These are phyloP conservation scores for Oreochromis tanganicae DNA, from an alignment of 2,113 vertebrate species.

Conservation along the genomic window DNA sequence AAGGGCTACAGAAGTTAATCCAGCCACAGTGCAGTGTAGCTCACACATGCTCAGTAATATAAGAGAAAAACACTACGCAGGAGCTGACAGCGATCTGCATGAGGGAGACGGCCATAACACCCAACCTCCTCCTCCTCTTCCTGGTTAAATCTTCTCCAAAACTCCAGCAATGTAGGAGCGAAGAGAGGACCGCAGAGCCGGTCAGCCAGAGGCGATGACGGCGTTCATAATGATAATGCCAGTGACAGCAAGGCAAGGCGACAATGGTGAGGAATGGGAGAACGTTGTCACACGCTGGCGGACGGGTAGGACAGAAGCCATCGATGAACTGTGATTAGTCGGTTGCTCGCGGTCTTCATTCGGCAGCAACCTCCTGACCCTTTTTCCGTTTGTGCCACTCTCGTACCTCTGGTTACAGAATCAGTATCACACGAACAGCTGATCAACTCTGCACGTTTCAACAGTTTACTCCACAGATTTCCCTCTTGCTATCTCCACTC, in stretches of 20 bases:
- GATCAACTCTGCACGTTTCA: not conserved
- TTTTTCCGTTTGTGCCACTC: not conserved
- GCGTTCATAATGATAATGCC: slow-evolving; percentile 19
- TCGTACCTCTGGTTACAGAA: slow-evolving; percentile 2
- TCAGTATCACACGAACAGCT: slow-evolving; percentile 17
- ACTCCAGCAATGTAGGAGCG: slow-evolving; percentile 33
- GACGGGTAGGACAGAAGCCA: not conserved
- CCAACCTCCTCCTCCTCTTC: not conserved
- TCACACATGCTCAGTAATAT: slow-evolving; percentile 21
- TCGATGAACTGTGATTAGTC: not conserved
- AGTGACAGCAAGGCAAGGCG: slow-evolving; percentile 6
- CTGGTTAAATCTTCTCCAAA: slow-evolving; percentile 37
- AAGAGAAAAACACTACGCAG: slow-evolving; percentile 39
- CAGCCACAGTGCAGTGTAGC: slow-evolving; percentile 8
- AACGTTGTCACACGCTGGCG: not conserved
- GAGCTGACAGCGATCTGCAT: slow-evolving; percentile 38
- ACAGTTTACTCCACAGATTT: not conserved
- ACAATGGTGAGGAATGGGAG: slow-evolving; percentile 32
- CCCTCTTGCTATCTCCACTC: not conserved
- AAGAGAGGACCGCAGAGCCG: slow-evolving; percentile 44
- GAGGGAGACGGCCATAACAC: slow-evolving; percentile 41
- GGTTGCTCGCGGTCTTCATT: not conserved
- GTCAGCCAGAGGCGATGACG: slow-evolving; percentile 7
- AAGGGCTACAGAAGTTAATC: slow-evolving; percentile 46
- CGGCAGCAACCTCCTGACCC: not conserved